These are phyloP conservation scores for Tupiocoris notatus DNA, from an alignment of 2,888 invertebrate genomes.

Conservation along the genomic window DNA sequence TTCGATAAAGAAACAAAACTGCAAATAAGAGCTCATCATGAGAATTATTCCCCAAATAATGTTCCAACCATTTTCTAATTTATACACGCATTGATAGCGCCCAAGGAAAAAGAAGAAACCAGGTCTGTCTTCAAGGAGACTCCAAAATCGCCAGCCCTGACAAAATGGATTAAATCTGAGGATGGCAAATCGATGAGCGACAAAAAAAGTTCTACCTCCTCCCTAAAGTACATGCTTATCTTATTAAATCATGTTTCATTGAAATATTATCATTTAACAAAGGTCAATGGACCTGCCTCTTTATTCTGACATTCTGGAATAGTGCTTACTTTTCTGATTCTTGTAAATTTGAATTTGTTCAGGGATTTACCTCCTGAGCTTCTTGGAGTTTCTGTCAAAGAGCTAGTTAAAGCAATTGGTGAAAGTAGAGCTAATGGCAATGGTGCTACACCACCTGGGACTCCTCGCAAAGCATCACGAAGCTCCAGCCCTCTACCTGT, in stretches of 20 bases:
- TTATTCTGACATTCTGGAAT: too few species aligned
- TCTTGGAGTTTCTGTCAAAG: constrained; percentile 68
- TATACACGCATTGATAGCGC: too few species aligned
- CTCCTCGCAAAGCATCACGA: constrained; percentile 58
- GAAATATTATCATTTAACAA: not conserved
- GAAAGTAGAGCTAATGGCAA: constrained; percentile 78
- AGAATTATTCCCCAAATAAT: too few species aligned
- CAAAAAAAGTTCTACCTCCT: constrained; percentile 35
- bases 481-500: constrained; percentile 51
- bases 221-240: constrained; percentile 40
- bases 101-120: constrained; percentile 45
- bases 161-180: constrained; percentile 61
- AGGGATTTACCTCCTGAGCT: constrained; percentile 57
- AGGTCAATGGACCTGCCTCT: too few species aligned
- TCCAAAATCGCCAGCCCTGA: constrained; percentile 52
- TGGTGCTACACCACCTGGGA: constrained; percentile 69
- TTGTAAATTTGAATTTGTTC: not conserved
- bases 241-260: not conserved
- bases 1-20: too few species aligned
- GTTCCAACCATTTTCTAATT: too few species aligned
- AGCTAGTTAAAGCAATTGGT: constrained; percentile 70
- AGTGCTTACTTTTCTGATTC: too few species aligned
- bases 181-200: constrained; percentile 53
- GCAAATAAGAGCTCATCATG: too few species aligned
- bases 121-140: constrained; percentile 45